Base-by-base conservation (phyloP, 1,140 invertebrate species). In the Hyles euphorbiae region DNA sequence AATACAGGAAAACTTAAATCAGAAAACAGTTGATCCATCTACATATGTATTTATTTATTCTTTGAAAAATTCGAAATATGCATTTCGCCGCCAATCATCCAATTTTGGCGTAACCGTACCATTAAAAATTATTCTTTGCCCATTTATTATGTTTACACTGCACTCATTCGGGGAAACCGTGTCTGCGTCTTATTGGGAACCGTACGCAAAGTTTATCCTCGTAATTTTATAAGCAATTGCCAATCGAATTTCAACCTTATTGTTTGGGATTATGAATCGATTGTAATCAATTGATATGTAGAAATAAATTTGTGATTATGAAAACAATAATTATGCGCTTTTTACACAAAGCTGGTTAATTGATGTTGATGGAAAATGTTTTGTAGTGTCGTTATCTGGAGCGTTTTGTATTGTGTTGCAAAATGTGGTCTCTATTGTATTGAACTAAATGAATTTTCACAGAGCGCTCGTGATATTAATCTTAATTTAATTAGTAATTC, bases 91-190 rank as follows among this genome's bases (percentile, higher is more conserved):
- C 61, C 68, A 74, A 73, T 76, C 74, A 71, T 71, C 65, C 65
- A 72, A 74, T 74, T 74, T 70, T 65, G 60, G 61, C 49, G 61
- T 64, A 74, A 72, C 63, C 65, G 55, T 40, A 61, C 47, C 55
- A 52, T 59, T 58, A 61, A 68, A 22, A 70, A 70, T 65, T 61
- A 63, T 70, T 60, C 66, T 49, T 61, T 60, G 34, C 59, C 32
- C 60, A 48, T 66, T 74, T 70, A 73, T 74, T 63, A 70, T 70
- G 64, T 76, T 67, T 70, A 72, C 72, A 70, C 56, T 69, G 63
- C 51, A 58, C 45, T 40, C 45, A 43, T 70, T 69, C 53, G 50
- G 11, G 36, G 63, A 70, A 68, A 57, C 53, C 56, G 50, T 49
- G 47, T 65, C 44, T 60, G 8, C 59, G 10, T 34, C 53, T 59